phyloP scores from a whole-genome alignment of 2,113 vertebrate genomes.

The Acrocephalus kingi region DNA sequence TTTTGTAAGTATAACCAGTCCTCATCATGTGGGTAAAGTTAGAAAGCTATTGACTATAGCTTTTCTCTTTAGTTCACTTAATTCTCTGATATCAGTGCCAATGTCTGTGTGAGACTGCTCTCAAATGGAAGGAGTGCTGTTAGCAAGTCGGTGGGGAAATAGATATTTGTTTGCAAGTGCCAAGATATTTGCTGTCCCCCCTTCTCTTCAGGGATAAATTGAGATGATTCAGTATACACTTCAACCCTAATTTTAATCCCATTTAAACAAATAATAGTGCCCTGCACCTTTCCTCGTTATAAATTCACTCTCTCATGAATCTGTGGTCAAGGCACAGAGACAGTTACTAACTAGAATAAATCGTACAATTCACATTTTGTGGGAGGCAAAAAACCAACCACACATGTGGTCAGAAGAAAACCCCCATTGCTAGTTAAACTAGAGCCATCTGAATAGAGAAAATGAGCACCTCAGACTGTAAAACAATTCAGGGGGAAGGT shows the following conservation, averaged over 20 bases:
- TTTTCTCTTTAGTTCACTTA: neutral
- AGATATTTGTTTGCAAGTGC: neutral
- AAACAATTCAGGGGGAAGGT: neutral
- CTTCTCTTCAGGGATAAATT: conserved; percentile 25
- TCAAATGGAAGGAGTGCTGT: neutral
- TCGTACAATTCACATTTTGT: neutral
- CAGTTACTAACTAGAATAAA: conserved; percentile 12
- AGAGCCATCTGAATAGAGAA: neutral
- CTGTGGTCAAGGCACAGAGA: neutral
- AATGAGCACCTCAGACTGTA: neutral
- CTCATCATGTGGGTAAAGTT: neutral
- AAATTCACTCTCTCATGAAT: neutral
- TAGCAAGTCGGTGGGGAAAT: neutral
- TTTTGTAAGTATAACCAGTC: neutral
- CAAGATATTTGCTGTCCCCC: neutral
- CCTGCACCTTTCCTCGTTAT: conserved; percentile 6
- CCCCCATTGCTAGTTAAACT: neutral
- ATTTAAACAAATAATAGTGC: conserved; percentile 42
- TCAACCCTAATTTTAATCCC: conserved; percentile 12
- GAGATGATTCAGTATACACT: neutral
- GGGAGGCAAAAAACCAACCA: neutral
- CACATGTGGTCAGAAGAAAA: neutral
- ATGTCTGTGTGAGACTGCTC: neutral
- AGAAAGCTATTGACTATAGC: neutral
- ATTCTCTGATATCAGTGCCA: neutral